Percentiles rank a stretch among this genome's conserved stretches.
Conservation (phyloP, 2,797 vertebrate genomes). For the Cetoscarus ocellatus region DNA sequence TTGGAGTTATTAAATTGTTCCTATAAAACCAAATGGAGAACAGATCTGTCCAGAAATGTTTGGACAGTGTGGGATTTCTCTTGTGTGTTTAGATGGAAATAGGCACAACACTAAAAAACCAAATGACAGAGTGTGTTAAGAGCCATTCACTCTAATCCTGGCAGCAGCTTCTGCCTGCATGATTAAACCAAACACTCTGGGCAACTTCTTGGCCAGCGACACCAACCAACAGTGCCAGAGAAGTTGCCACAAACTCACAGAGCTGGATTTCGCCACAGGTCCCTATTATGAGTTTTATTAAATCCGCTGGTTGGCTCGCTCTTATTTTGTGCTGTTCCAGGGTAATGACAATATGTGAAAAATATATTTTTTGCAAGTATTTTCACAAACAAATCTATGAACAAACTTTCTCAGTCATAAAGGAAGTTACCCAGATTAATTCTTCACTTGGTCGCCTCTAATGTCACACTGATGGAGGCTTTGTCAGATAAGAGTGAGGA, state of each 20-base stretch:
- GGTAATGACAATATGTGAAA: constrained; percentile 26
- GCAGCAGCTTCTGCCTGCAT: constrained; percentile 56
- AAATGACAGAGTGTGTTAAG: constrained; percentile 58
- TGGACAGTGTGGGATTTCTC: constrained; percentile 18
- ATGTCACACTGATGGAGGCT: constrained; percentile 53
- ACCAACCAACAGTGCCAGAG: constrained; percentile 47
- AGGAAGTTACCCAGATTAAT: constrained; percentile 69
- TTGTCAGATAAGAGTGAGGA: constrained; percentile 33
- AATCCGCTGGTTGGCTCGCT: constrained; percentile 14
- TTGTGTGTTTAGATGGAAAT: constrained; percentile 35
- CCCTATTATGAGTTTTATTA: neutral
- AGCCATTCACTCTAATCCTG: constrained; percentile 59
- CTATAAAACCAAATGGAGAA: neutral
- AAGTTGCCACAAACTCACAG: constrained; percentile 44
- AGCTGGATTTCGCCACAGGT: constrained; percentile 27
- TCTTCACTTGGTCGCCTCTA: constrained; percentile 59
- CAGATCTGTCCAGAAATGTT: constrained; percentile 13
- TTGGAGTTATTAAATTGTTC: neutral
- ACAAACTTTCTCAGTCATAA: constrained; percentile 28
- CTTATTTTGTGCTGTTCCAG: constrained; percentile 5
- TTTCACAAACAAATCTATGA: constrained; percentile 51
- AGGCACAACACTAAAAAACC: constrained; percentile 49
- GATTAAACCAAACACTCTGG: constrained; percentile 60
- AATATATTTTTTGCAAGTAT: constrained; percentile 51
- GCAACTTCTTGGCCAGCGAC: constrained; percentile 55